These are phyloP conservation scores for Spilosoma lubricipeda DNA, from an alignment of 2,888 invertebrate genomes.

Conservation along the genomic window DNA sequence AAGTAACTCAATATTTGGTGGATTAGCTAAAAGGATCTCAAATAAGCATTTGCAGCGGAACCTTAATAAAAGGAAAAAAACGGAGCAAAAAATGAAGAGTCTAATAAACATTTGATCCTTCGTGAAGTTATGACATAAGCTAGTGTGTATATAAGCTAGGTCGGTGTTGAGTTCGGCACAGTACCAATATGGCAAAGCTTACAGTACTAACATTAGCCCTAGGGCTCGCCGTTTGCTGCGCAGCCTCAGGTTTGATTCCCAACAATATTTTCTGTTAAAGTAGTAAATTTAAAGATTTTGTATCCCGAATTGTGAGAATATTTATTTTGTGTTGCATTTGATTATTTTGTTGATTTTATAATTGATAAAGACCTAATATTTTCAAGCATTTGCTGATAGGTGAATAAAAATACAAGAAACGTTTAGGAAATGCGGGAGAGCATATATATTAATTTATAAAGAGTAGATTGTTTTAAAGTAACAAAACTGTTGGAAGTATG, in stretches of 20 bases:
- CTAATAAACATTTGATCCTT: slow-evolving; percentile 62
- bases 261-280: slow-evolving; percentile 9
- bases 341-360: not conserved
- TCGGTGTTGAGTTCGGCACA: slow-evolving; percentile 54
- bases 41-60: slow-evolving; percentile 34
- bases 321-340: not conserved
- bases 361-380: too few species aligned
- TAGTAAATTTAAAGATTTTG: not conserved
- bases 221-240: slow-evolving; percentile 70
- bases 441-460: too few species aligned
- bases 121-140: slow-evolving; percentile 69
- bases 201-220: slow-evolving; percentile 68
- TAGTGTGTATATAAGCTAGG: slow-evolving; percentile 64
- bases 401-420: too few species aligned
- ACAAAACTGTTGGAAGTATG: too few species aligned
- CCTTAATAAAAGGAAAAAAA: slow-evolving; percentile 55
- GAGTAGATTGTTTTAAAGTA: too few species aligned
- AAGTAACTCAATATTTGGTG: not conserved
- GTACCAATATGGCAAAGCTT: slow-evolving; percentile 68
- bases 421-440: too few species aligned
- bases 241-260: slow-evolving; percentile 66
- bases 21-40: not conserved
- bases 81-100: slow-evolving; percentile 70
- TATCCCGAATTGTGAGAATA: not conserved
- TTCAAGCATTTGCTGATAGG: too few species aligned